Evolutionary conservation across 2,797 vertebrate species (phyloP), one percentile per base, ranked within the genome.

Genomic region (Paguma larvata): DNA sequence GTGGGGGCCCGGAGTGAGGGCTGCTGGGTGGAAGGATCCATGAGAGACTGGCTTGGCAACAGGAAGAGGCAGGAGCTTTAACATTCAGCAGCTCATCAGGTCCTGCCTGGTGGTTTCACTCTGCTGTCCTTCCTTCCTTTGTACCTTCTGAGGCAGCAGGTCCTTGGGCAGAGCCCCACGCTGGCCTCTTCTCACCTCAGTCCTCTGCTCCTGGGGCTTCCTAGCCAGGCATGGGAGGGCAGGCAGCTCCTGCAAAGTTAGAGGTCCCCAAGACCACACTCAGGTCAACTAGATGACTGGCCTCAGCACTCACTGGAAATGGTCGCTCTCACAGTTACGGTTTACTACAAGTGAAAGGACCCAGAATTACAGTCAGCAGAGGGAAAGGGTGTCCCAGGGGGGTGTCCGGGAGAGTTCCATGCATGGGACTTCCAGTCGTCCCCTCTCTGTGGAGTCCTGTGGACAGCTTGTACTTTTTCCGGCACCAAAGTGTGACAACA

Each of bases 401-500:
- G 1, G 51, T 1, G 1, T 11, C 53, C 87, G 12, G 56, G 13
- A 80, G 68, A n/a, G 27, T 15, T 65, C 46, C 32, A 6, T 0
- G 38, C 18, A 4, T 1, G 6, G 8, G 32, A 23, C 10, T 19
- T 25, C 67, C 6, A 12, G 6, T 19, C 8, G 14, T 53, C 87
- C 44, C 56, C 21, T 32, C 2, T 46, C 46, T 1, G 0, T 21
- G 44, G 27, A 51, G n/a, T 80, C 13, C 0, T 30, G 1, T 2
- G 51, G n/a, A 12, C 15, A 19, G 18, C 12, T 2, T 38, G 11
- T 19, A 3, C 3, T 34, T 89, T 38, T 46, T 68, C 62, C 32
- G 19, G 67, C 6, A 4, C 34, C n/a, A 3, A 0, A 3, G 21
- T 41, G 27, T 27, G 32, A 14, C n/a, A 25, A 2, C 41, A 18